phyloP scores from a whole-genome alignment of 2,888 invertebrate species.

The Parochlus steinenii region DNA sequence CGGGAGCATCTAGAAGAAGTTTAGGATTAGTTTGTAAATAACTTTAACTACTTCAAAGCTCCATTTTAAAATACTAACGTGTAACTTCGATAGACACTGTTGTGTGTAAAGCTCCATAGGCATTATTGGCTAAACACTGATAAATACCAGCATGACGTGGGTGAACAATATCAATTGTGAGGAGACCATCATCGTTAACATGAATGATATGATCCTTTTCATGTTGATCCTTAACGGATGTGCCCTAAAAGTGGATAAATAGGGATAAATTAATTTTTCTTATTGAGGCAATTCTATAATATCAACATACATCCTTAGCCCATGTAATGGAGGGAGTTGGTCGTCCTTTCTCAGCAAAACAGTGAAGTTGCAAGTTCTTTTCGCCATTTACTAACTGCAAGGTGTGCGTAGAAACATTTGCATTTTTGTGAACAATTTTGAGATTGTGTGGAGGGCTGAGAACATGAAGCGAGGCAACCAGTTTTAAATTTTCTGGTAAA shows the following conservation, averaged over 20 bases:
- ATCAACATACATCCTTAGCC: constrained; percentile 5
- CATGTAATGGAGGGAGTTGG: constrained; percentile 5
- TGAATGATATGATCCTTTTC: constrained; percentile 6
- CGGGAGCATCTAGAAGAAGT: constrained; percentile 3
- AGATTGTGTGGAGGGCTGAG: constrained; percentile 3
- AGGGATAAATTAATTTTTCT: too few relatives aligned
- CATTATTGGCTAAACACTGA: constrained; percentile 7
- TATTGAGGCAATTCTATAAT: too few relatives aligned
- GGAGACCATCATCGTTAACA: neutral
- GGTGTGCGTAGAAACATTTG: neutral
- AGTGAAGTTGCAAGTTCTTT: constrained; percentile 8
- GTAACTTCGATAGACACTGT: constrained; percentile 2
- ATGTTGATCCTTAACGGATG: constrained; percentile 1
- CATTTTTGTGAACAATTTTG: constrained; percentile 4
- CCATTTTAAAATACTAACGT: constrained; percentile 10
- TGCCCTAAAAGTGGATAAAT: too few relatives aligned
- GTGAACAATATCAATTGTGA: constrained; percentile 1
- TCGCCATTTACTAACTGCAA: constrained; percentile 1
- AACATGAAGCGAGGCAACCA: constrained; percentile 1
- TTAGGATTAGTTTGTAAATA: neutral
- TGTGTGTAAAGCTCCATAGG: neutral
- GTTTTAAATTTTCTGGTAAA: neutral
- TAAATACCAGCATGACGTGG: constrained; percentile 7
- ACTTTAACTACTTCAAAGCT: neutral
- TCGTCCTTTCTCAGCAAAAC: neutral